Evolutionary conservation across 1,140 invertebrate species (phyloP).

Genomic region (Brachionus calyciflorus): DNA sequence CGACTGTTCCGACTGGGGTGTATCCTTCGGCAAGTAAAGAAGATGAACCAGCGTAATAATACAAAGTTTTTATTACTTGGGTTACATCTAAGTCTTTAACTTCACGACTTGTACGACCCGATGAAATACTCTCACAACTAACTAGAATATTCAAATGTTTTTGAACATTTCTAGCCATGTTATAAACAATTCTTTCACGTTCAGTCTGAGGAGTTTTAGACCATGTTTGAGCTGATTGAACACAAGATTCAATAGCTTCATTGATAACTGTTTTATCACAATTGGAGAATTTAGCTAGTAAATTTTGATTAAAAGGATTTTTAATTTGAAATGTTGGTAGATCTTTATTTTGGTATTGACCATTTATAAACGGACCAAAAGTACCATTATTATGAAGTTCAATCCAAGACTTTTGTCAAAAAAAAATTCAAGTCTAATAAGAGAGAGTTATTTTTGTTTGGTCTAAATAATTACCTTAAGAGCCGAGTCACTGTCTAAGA

Average conservation of each 20-base stretch:
- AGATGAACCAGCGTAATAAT: conserved; percentile 32
- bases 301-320: conserved; percentile 48
- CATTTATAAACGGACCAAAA: conserved; percentile 60
- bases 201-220: conserved; percentile 56
- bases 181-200: conserved; percentile 61
- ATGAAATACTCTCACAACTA: conserved; percentile 10
- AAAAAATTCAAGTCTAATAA: neutral
- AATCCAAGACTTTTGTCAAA: conserved; percentile 59
- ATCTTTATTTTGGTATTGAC: conserved; percentile 55
- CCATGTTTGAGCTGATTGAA: conserved; percentile 59
- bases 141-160: neutral
- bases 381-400: conserved; percentile 54
- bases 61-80: conserved; percentile 27
- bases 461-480: neutral
- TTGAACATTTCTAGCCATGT: conserved; percentile 48
- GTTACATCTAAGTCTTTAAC: conserved; percentile 40
- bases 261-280: conserved; percentile 56
- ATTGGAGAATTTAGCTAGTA: conserved; percentile 53
- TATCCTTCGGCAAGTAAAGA: neutral
- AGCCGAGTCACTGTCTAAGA: conserved; percentile 22
- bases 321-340: conserved; percentile 54
- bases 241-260: conserved; percentile 56
- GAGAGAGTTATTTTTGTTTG: neutral
- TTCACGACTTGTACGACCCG: conserved; percentile 30
- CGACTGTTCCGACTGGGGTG: conserved; percentile 58